Conservation (phyloP, 2,113 vertebrate species). For the Lagopus leucura region DNA sequence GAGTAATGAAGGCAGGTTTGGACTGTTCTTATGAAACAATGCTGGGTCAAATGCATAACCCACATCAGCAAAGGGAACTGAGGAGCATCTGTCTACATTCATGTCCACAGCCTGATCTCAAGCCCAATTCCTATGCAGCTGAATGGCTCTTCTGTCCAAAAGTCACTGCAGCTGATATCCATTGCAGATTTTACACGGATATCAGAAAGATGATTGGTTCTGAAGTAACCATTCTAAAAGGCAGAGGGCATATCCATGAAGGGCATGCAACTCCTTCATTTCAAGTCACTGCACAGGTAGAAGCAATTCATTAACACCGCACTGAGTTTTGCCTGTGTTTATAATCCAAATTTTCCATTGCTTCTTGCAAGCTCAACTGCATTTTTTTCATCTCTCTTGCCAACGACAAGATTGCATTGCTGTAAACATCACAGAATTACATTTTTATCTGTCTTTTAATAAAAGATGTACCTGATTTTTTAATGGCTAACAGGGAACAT, state of each 20-base stretch:
- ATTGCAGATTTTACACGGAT: neutral
- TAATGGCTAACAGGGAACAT: neutral
- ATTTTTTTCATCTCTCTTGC: neutral
- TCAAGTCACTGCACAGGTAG: neutral
- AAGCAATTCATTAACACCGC: conserved; percentile 8
- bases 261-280: neutral
- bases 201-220: neutral
- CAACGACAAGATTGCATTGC: conserved; percentile 5
- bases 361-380: neutral
- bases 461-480: neutral
- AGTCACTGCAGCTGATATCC: neutral
- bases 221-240: neutral
- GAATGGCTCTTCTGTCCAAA: neutral
- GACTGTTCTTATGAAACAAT: neutral
- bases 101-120: neutral
- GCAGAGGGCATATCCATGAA: neutral
- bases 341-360: conserved; percentile 11
- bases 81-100: neutral
- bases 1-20: neutral
- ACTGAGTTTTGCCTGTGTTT: neutral
- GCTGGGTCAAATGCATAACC: neutral
- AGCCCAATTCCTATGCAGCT: neutral
- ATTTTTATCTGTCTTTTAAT: neutral
- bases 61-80: neutral
- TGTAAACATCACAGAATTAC: neutral